Conservation (phyloP, 2,888 invertebrate species). For the Phortica okadai region DNA sequence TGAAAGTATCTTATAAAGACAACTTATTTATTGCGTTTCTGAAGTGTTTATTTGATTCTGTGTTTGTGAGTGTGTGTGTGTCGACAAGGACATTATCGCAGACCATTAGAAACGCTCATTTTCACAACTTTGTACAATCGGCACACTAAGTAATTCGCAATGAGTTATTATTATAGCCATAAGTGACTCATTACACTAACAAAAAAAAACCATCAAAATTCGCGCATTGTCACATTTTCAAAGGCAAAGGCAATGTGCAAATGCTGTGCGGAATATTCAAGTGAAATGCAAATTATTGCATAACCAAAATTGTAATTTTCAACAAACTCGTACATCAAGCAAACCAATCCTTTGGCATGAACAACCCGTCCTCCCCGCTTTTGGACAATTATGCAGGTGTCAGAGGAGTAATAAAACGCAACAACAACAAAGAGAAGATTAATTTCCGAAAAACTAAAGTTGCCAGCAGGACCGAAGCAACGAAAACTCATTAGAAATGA, state of each 20-base stretch:
- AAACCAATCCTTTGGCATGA: no score
- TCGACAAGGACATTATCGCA: no score
- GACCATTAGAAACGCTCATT: no score
- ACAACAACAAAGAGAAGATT: constrained; percentile 23
- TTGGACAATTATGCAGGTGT: constrained; percentile 33
- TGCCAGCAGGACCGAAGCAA: constrained; percentile 17
- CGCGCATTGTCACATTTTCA: not conserved
- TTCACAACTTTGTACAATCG: no score
- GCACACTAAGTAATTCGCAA: no score
- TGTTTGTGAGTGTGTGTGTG: no score
- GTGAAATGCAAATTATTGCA: constrained; percentile 24
- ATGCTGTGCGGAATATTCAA: constrained; percentile 15
- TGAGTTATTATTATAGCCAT: not conserved
- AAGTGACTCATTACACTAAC: not conserved
- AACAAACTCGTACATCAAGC: no score
- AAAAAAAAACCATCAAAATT: not conserved
- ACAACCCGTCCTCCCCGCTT: not conserved
- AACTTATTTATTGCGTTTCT: no score
- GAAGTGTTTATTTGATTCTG: no score
- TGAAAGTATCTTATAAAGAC: no score
- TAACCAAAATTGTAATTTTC: constrained; percentile 20
- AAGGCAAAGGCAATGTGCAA: constrained; percentile 4
- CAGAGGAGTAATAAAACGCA: constrained; percentile 31
- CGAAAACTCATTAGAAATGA: constrained; percentile 33
- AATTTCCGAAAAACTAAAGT: constrained; percentile 30